A percentile compares a stretch with the other conserved stretches of the same genome.
Conservation (phyloP, 2,888 invertebrate species). For the Plagiodera versicolora region DNA sequence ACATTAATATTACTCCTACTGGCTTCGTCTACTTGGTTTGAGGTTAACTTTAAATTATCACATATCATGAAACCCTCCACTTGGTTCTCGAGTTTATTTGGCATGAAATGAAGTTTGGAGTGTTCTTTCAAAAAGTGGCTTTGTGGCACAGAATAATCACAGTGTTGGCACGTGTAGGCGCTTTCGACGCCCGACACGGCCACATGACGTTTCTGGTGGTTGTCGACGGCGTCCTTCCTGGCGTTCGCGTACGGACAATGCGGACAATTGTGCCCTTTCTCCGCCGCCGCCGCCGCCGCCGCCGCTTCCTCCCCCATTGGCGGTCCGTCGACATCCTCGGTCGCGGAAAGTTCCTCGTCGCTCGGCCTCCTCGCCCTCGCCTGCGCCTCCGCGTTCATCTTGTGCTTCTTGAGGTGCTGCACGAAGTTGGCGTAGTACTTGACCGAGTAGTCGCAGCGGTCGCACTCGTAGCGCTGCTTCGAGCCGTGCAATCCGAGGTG, state of each 20-base stretch:
- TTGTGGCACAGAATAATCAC: slow-evolving; percentile 79
- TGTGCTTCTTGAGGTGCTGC: slow-evolving; percentile 81
- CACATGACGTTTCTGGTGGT: slow-evolving; percentile 75
- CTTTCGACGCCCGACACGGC: slow-evolving; percentile 62
- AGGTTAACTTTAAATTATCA: slow-evolving; percentile 62
- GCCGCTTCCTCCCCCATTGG: no score
- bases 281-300: no score
- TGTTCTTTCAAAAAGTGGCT: slow-evolving; percentile 78
- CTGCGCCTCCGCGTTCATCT: slow-evolving; percentile 68
- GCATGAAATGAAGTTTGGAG: slow-evolving; percentile 73
- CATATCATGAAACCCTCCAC: slow-evolving; percentile 66
- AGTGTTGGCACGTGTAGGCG: slow-evolving; percentile 74
- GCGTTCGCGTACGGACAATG: slow-evolving; percentile 80
- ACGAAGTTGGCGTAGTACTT: slow-evolving; percentile 83
- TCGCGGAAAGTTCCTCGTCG: slow-evolving; percentile 43
- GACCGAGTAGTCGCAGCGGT: slow-evolving; percentile 84
- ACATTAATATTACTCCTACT: slow-evolving; percentile 34
- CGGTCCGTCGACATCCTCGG: slow-evolving; percentile 52
- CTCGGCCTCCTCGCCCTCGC: slow-evolving; percentile 59
- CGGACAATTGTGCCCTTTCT: slow-evolving; percentile 65
- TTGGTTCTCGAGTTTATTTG: slow-evolving; percentile 59
- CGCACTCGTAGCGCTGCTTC: slow-evolving; percentile 79
- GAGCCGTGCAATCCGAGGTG: slow-evolving; percentile 83
- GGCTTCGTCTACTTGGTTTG: slow-evolving; percentile 56
- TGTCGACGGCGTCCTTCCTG: slow-evolving; percentile 71